phyloP scores from a whole-genome alignment of 1,140 invertebrate species.

The Tetramorium alpestre region DNA sequence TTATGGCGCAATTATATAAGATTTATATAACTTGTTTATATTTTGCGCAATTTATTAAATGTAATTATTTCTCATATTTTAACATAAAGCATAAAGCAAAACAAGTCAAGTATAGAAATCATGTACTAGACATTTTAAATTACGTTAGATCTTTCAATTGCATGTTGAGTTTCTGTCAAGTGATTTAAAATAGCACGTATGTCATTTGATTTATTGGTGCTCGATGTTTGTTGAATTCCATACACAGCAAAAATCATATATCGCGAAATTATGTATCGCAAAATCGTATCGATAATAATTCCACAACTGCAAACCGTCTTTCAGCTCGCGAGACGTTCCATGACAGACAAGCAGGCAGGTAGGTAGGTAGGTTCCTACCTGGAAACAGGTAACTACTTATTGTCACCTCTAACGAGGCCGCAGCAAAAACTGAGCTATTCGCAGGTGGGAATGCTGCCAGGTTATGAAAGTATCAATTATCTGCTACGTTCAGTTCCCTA shows the following conservation, averaged over 20 bases:
- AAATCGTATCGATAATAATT: conserved; percentile 54
- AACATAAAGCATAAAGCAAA: background rate
- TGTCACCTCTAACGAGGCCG: conserved; percentile 84
- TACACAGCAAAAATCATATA: background rate
- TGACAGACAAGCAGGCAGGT: conserved; percentile 32
- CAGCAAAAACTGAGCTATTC: conserved; percentile 80
- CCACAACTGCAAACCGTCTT: conserved; percentile 30
- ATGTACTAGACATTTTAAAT: background rate
- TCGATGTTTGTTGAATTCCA: conserved; percentile 22
- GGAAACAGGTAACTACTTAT: conserved; percentile 84
- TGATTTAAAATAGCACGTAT: conserved; percentile 25
- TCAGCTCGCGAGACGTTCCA: conserved; percentile 57
- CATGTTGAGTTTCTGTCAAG: background rate
- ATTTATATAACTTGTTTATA: background rate
- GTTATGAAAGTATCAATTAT: conserved; percentile 85
- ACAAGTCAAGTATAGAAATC: background rate
- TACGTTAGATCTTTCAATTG: background rate
- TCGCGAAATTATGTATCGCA: conserved; percentile 14
- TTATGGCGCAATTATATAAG: background rate
- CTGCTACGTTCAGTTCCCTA: conserved; percentile 81
- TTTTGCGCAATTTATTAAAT: background rate
- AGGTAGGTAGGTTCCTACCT: conserved; percentile 76
- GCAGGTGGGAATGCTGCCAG: conserved; percentile 82
- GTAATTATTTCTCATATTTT: conserved; percentile 10
- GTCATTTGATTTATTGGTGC: conserved; percentile 11